Percentiles rank a stretch among this genome's conserved stretches.
Conservation (phyloP, 2,797 vertebrate genomes). For the Takifugu ocellatus region DNA sequence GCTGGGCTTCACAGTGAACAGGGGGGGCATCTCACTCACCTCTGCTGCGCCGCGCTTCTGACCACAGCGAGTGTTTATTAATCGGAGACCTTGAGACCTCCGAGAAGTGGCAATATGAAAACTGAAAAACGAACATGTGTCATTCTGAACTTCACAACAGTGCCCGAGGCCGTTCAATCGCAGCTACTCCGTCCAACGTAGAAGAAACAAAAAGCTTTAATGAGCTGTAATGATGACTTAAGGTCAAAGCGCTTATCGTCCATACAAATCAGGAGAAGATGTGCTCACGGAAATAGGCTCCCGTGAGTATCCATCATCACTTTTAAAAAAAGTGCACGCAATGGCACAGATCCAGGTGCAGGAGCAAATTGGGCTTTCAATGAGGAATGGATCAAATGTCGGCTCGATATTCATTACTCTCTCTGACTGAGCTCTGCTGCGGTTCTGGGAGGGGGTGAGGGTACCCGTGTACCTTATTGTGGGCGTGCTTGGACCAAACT, state of each 20-base stretch:
- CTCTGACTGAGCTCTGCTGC: slow-evolving; percentile 82
- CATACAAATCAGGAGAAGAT: slow-evolving; percentile 72
- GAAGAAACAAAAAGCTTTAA: slow-evolving; percentile 67
- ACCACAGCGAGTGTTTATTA: slow-evolving; percentile 80
- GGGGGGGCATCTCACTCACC: slow-evolving; percentile 68
- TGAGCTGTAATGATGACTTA: slow-evolving; percentile 71
- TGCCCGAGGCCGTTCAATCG: slow-evolving; percentile 46
- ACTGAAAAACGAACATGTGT: slow-evolving; percentile 28
- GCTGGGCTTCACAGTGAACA: slow-evolving; percentile 50
- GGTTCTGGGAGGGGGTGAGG: slow-evolving; percentile 46
- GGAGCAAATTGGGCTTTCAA: slow-evolving; percentile 92
- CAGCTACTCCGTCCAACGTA: slow-evolving; percentile 45
- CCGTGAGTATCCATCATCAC: slow-evolving; percentile 91
- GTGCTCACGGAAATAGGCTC: slow-evolving; percentile 66
- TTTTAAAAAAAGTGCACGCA: slow-evolving; percentile 78
- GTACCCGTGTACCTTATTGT: slow-evolving; percentile 72
- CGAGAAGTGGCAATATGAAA: slow-evolving; percentile 59
- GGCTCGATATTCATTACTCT: slow-evolving; percentile 98
- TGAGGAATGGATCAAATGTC: slow-evolving; percentile 93
- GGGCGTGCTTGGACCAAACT: slow-evolving; percentile 82
- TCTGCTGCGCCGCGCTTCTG: slow-evolving; percentile 48
- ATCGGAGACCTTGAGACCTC: slow-evolving; percentile 79
- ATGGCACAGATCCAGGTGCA: slow-evolving; percentile 92
- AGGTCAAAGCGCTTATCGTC: slow-evolving; percentile 75
- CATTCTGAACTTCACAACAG: slow-evolving; percentile 45